Base-by-base conservation (phyloP, 2,797 vertebrate genomes). In the Ambastaia sidthimunki region DNA sequence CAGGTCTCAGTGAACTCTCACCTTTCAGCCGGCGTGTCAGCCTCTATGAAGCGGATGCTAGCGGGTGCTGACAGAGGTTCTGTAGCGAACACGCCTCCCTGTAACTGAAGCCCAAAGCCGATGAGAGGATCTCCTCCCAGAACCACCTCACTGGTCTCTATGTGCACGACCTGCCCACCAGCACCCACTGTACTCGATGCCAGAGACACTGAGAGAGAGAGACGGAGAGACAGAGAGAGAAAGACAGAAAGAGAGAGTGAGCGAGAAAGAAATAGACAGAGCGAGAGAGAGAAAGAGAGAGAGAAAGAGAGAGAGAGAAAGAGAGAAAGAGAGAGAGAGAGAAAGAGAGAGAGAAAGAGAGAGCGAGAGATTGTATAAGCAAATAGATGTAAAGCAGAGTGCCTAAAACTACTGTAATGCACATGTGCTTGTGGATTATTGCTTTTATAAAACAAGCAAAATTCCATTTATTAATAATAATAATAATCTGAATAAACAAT, bases 11-110 rank as follows among this genome's bases (percentile, higher is more conserved):
- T 15, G 28, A 34, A 52, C 57, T 0, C 92, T 94, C 90, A 99
- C 98, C 97, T 97, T 93, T 99, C 98, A 54, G 98, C 97, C 0
- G 98, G 96, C 88, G 98, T 98, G 94, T 99, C 98, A 0, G 96
- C 96, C 89, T 99, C 98, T 21, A 99, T 97, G 89, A 98, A 98
- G 86, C 96, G 95, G 89, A 99, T 93, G 67, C 96, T 93, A 18
- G 98, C 96, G 0, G 98, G 98, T 60, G 96, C 93, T 1, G 97
- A 98, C 85, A 99, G 92, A 21, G 96, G 96, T 90, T 99, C 98
- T 0, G 97, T 99, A 86, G 97, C 96, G 84, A 99, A 99, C 90
- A 99, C 96, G 55, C 98, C 97, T n/a, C 98, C 98, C 87, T 99
- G 98, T 71, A 99, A 96, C 93, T 99, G 97, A 80, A 99, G 93